A percentile compares a stretch with the other conserved stretches of the same genome.
Conservation (phyloP, 2,113 vertebrate species). For the Origma solitaria region DNA sequence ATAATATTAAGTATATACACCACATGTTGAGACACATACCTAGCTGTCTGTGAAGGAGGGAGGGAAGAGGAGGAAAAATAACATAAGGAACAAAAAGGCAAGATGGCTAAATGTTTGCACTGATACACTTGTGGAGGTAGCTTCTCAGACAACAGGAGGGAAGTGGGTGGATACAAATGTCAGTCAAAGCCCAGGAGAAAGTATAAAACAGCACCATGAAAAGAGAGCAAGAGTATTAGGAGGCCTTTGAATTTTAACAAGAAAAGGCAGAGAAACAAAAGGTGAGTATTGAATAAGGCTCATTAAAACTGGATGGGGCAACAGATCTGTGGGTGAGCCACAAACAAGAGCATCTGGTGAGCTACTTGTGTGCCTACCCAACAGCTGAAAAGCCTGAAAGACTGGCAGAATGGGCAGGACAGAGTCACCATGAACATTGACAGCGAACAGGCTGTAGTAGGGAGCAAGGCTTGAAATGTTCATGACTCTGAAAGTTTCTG, state of each 20-base stretch:
- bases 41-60: background rate
- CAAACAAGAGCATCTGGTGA: background rate
- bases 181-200: background rate
- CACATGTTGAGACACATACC: background rate
- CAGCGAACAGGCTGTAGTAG: background rate
- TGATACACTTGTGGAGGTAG: background rate
- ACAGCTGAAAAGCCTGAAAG: background rate
- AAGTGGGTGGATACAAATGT: background rate
- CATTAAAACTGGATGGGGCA: background rate
- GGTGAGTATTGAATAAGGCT: background rate
- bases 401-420: background rate
- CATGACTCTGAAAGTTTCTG: background rate
- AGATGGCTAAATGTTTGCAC: background rate
- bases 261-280: background rate
- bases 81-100: background rate
- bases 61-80: background rate
- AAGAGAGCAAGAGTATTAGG: background rate
- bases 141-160: slow-evolving; percentile 9
- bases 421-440: background rate
- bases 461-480: background rate
- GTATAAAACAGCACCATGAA: background rate
- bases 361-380: background rate
- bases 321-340: background rate
- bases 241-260: background rate
- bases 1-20: background rate